Evolutionary conservation across 2,888 invertebrate species (phyloP).

Genomic region (Deilephila porcellus): DNA sequence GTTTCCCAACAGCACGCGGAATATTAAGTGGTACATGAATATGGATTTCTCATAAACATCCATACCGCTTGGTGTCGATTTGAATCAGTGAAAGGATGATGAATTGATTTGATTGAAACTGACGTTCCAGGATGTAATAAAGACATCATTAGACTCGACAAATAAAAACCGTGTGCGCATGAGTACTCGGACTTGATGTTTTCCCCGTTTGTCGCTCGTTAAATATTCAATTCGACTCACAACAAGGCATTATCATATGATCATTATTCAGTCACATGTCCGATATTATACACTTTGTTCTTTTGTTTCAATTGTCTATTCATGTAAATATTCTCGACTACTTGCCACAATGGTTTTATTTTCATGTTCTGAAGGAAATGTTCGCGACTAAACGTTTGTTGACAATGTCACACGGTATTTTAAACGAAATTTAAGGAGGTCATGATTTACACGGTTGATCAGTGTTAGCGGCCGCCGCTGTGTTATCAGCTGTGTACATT

Average conservation of each 20-base stretch:
- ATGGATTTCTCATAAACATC: constrained; percentile 19
- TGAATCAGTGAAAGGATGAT: constrained; percentile 28
- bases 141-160: constrained; percentile 37
- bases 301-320: constrained; percentile 63
- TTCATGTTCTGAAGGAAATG: constrained; percentile 37
- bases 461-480: not conserved
- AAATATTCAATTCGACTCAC: constrained; percentile 69
- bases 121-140: constrained; percentile 45
- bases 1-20: constrained; percentile 6
- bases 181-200: constrained; percentile 49
- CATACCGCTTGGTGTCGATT: constrained; percentile 9
- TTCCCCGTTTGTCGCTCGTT: constrained; percentile 59
- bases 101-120: constrained; percentile 22
- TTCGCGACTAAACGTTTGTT: constrained; percentile 37
- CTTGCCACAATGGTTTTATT: constrained; percentile 31
- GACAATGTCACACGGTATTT: constrained; percentile 25
- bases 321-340: constrained; percentile 44
- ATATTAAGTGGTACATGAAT: constrained; percentile 14
- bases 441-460: constrained; percentile 35
- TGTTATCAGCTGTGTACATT: constrained; percentile 38
- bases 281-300: constrained; percentile 60
- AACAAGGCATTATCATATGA: constrained; percentile 69
- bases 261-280: constrained; percentile 71
- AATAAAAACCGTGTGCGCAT: constrained; percentile 36
- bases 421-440: constrained; percentile 33